A percentile compares a stretch with the other conserved stretches of the same genome.
phyloP scores from a whole-genome alignment of 2,797 vertebrate genomes.

The Onychomys arenicola region DNA sequence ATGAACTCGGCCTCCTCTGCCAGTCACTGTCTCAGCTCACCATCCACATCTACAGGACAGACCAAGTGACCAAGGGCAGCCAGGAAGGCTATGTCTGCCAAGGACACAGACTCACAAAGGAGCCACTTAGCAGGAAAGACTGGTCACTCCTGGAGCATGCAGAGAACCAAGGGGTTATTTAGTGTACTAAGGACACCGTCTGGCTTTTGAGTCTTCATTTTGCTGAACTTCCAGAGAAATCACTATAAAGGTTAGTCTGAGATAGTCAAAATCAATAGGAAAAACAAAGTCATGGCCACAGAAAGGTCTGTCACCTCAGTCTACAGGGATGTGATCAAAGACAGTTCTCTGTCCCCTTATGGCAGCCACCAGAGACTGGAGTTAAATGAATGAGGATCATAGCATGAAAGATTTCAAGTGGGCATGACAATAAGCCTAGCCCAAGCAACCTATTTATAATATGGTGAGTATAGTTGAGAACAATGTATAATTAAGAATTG shows the following conservation, averaged over 20 bases:
- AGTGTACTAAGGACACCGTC: background rate
- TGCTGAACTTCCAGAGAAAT: background rate
- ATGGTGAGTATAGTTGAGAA: background rate
- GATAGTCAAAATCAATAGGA: background rate
- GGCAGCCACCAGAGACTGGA: background rate
- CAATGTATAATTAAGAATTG: background rate
- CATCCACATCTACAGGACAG: background rate
- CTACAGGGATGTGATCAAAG: accelerated
- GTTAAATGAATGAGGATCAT: accelerated
- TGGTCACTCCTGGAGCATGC: background rate
- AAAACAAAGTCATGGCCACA: no score
- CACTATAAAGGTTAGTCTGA: background rate
- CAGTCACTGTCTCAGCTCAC: background rate
- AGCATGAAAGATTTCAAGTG: background rate
- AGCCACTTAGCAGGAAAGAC: background rate
- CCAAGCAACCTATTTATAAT: background rate
- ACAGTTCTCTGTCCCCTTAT: no score
- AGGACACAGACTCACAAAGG: background rate
- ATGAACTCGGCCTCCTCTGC: no score
- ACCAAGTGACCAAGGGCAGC: background rate
- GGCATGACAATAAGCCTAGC: background rate
- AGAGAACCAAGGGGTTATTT: background rate
- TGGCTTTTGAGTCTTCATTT: background rate
- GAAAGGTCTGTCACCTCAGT: background rate
- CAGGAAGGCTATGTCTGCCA: background rate